These are phyloP conservation scores for Globodera ellingtonae DNA, from an alignment of 1,140 invertebrate genomes.

Conservation along the genomic window DNA sequence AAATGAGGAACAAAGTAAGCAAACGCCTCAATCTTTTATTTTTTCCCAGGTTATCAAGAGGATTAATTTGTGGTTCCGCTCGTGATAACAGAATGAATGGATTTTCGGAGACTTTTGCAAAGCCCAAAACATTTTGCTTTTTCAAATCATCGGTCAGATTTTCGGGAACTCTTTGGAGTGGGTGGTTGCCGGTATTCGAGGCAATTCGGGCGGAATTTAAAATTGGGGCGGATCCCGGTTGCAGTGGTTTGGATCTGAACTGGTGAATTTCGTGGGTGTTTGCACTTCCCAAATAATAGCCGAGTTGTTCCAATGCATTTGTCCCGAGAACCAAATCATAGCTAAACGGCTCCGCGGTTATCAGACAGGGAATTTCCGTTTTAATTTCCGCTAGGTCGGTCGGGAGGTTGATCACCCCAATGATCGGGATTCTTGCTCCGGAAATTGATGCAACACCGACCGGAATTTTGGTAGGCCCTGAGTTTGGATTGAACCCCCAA, in stretches of 20 bases:
- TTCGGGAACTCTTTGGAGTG: neutral
- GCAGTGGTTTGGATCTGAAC: neutral
- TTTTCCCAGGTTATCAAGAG: too few species aligned
- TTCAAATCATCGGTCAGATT: neutral
- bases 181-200: neutral
- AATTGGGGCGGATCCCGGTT: too few species aligned
- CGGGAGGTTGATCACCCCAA: too few species aligned
- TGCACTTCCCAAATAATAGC: neutral
- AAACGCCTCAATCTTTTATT: too few species aligned
- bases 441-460: too few species aligned
- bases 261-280: neutral
- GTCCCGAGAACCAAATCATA: neutral
- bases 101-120: too few species aligned
- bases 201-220: neutral
- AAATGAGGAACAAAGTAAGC: too few species aligned
- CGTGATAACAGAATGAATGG: too few species aligned
- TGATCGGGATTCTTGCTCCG: too few species aligned
- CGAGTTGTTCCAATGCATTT: neutral
- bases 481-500: neutral
- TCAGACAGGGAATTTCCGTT: neutral
- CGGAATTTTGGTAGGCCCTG: too few species aligned
- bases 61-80: too few species aligned
- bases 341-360: neutral
- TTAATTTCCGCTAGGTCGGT: too few species aligned
- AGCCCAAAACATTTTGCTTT: neutral